These are phyloP conservation scores for Ctenopoma kingsleyae DNA, from an alignment of 2,797 vertebrate species.

Conservation along the genomic window DNA sequence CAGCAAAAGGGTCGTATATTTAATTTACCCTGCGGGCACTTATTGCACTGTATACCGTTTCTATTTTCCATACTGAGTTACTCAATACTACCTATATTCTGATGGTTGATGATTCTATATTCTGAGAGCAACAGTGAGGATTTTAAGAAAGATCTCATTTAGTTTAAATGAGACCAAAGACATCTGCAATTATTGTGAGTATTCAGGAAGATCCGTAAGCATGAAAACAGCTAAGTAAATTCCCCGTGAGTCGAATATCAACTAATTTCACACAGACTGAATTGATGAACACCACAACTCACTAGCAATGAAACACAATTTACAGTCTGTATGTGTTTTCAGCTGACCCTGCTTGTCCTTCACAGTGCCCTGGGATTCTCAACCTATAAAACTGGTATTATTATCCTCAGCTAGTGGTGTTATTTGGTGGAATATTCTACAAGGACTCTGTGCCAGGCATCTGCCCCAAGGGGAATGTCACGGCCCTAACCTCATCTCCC, in stretches of 20 bases:
- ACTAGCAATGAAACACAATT: conserved; percentile 18
- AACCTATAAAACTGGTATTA: conserved; percentile 58
- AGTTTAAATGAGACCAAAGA: not conserved
- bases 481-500: conserved; percentile 50
- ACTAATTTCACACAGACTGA: conserved; percentile 1
- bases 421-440: conserved; percentile 54
- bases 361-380: conserved; percentile 48
- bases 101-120: not conserved
- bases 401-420: conserved; percentile 46
- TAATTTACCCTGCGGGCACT: not conserved
- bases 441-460: conserved; percentile 17
- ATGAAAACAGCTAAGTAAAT: not conserved
- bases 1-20: not conserved
- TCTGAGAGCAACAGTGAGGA: not conserved
- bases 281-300: not conserved
- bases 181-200: not conserved
- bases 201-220: not conserved
- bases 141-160: too few relatives aligned
- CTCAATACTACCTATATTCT: not conserved
- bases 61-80: not conserved
- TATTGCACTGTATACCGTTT: not conserved
- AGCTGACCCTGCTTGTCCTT: conserved; percentile 57
- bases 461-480: conserved; percentile 41
- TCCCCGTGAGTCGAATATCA: not conserved
- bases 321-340: conserved; percentile 40